Percentiles rank a stretch among this genome's conserved stretches.
Conservation (phyloP, 2,113 vertebrate genomes). For the Procavia capensis region DNA sequence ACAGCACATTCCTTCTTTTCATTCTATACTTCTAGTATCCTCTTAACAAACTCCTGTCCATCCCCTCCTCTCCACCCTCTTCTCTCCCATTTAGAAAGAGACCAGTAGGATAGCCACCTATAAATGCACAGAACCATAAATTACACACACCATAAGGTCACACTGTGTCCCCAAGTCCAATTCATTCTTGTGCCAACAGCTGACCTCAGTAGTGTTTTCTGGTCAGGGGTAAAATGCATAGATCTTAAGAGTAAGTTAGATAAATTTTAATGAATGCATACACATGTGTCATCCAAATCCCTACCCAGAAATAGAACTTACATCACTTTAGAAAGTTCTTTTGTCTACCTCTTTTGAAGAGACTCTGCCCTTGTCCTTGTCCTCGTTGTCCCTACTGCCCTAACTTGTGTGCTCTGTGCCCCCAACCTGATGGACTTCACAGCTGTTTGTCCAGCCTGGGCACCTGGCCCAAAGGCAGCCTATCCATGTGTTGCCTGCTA, state of each 20-base stretch:
- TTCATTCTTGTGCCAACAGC: no score
- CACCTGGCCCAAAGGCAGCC: not conserved
- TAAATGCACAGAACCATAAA: no score
- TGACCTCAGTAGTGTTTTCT: no score
- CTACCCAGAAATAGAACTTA: not conserved
- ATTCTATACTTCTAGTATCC: no score
- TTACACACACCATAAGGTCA: no score
- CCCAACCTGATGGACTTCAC: not conserved
- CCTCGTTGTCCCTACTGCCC: not conserved
- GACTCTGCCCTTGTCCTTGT: not conserved
- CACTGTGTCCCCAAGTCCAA: no score
- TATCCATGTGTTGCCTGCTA: not conserved
- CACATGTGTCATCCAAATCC: not conserved
- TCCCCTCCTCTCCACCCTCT: no score
- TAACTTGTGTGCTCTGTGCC: not conserved
- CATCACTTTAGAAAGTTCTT: not conserved
- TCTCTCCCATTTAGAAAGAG: no score
- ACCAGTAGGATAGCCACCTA: no score
- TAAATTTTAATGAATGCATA: not conserved
- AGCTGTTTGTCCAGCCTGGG: not conserved
- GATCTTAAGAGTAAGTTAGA: not conserved
- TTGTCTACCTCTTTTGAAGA: not conserved
- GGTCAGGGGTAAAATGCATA: constrained; percentile 14
- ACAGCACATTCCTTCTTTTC: no score
- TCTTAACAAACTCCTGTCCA: no score